Conservation (phyloP, 2,888 invertebrate genomes). For the Conchocele bisecta region DNA sequence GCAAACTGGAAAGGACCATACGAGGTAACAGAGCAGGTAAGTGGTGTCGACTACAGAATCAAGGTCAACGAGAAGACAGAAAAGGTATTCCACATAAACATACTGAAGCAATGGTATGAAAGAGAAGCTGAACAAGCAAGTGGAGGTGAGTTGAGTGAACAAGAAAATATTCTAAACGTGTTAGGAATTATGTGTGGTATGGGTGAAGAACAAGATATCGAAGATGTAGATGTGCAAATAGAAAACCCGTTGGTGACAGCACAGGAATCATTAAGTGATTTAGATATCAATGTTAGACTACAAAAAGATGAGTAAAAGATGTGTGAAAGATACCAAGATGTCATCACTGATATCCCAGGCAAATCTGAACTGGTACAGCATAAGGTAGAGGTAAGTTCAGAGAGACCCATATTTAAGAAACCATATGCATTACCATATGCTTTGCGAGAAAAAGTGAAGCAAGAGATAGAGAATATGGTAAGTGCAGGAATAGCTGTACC, state of each 20-base stretch:
- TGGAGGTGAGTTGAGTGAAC: too few species aligned
- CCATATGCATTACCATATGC: conserved; percentile 1
- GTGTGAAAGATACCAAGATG: too few species aligned
- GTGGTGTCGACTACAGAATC: conserved; percentile 6
- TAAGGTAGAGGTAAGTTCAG: background rate
- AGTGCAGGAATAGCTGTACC: background rate
- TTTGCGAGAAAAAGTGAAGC: background rate
- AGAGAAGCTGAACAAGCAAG: too few species aligned
- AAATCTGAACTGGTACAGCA: background rate
- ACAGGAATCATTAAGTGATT: too few species aligned
- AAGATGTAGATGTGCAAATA: too few species aligned
- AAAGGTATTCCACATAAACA: conserved; percentile 9
- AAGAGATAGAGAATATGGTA: background rate
- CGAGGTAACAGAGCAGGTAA: background rate
- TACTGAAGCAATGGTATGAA: background rate
- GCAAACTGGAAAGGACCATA: conserved; percentile 5
- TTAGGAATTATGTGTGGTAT: too few species aligned
- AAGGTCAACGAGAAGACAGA: background rate
- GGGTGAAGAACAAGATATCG: too few species aligned
- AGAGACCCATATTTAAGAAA: background rate
- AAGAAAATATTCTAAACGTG: too few species aligned
- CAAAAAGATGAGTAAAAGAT: too few species aligned
- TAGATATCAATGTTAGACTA: too few species aligned
- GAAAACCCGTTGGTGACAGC: too few species aligned
- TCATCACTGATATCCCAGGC: background rate